Percentiles rank a stretch among this genome's conserved stretches.
Evolutionary conservation across 2,113 vertebrate species (phyloP).

Genomic region (Caloenas nicobarica): DNA sequence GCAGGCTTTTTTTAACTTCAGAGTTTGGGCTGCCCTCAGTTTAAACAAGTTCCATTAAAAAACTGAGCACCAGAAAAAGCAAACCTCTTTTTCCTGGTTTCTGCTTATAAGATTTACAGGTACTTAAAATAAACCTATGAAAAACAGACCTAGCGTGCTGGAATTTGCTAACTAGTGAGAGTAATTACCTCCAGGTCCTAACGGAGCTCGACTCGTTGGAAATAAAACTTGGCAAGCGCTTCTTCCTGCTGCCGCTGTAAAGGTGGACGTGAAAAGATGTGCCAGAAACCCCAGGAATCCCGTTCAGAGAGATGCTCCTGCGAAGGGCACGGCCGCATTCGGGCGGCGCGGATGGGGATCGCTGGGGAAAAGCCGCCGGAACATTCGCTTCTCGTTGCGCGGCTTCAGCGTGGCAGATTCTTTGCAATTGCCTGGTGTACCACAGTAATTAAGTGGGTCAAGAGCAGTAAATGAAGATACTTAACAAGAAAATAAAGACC

Average conservation of each 20-base stretch:
- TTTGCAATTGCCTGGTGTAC: constrained; percentile 61
- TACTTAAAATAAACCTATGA: constrained; percentile 78
- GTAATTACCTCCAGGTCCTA: constrained; percentile 69
- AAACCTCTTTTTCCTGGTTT: constrained; percentile 65
- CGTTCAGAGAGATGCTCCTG: constrained; percentile 57
- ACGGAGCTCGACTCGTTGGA: constrained; percentile 67
- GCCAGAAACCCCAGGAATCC: constrained; percentile 70
- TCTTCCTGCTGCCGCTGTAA: constrained; percentile 65
- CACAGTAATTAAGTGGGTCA: constrained; percentile 61
- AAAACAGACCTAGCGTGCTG: constrained; percentile 69
- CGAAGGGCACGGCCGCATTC: constrained; percentile 30
- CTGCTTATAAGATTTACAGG: constrained; percentile 76
- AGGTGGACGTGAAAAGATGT: constrained; percentile 70
- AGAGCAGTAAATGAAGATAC: constrained; percentile 46
- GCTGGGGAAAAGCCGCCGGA: constrained; percentile 20
- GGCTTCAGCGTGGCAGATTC: constrained; percentile 54
- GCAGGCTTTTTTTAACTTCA: constrained; percentile 10
- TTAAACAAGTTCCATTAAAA: constrained; percentile 61
- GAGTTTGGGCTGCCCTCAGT: constrained; percentile 64
- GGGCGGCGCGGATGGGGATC: constrained; percentile 50
- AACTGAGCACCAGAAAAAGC: constrained; percentile 58
- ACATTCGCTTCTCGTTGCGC: constrained; percentile 41
- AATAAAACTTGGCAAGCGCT: constrained; percentile 62
- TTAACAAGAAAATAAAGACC: constrained; percentile 62
- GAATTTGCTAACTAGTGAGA: constrained; percentile 72